These are phyloP conservation scores for Agrotis segetum DNA, from an alignment of 2,888 invertebrate genomes.

Conservation along the genomic window DNA sequence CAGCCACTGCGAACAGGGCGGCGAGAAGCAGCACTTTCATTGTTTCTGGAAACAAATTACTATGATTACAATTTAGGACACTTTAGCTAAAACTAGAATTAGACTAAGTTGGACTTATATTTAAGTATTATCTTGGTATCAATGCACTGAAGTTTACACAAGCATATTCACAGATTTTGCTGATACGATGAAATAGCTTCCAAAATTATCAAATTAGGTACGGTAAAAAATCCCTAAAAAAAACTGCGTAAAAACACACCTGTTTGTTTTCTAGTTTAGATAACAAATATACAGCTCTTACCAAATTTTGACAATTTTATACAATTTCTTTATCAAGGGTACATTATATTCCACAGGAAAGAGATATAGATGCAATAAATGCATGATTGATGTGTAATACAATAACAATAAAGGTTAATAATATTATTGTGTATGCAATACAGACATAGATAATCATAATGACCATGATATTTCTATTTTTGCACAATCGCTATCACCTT, in stretches of 20 bases:
- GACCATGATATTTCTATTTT: neutral
- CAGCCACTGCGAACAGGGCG: conserved; percentile 37
- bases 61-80: neutral
- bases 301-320: conserved; percentile 25
- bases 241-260: neutral
- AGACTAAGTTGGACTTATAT: neutral
- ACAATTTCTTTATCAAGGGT: conserved; percentile 39
- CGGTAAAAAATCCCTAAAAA: neutral
- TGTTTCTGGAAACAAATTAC: conserved; percentile 33
- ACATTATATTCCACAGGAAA: conserved; percentile 2
- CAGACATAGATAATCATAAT: neutral
- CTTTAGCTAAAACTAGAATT: neutral
- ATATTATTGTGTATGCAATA: neutral
- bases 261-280: conserved; percentile 33
- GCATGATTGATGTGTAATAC: conserved; percentile 18
- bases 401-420: conserved; percentile 5
- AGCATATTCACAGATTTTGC: neutral
- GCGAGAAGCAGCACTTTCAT: conserved; percentile 44
- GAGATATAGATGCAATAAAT: conserved; percentile 36
- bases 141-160: neutral
- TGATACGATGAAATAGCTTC: neutral
- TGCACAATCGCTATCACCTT: neutral
- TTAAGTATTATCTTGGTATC: neutral
- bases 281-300: conserved; percentile 16
- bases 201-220: neutral